Conservation (phyloP, 2,113 vertebrate genomes). For the Seriola rivoliana region DNA sequence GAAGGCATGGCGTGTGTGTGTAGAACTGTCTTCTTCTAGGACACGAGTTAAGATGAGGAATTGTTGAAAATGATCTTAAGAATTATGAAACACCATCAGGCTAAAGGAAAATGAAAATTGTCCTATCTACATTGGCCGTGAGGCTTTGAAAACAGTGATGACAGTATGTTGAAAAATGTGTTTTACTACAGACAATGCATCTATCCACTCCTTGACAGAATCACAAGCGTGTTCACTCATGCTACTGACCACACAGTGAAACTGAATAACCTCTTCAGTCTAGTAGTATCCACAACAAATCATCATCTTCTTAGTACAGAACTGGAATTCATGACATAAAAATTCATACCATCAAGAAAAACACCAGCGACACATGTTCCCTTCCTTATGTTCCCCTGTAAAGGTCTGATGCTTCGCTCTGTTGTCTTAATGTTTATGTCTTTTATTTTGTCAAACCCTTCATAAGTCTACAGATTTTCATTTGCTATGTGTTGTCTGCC, state of each 20-base stretch:
- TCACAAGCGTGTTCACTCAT: neutral
- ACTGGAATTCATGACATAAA: neutral
- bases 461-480: neutral
- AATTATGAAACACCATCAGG: no score
- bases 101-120: neutral
- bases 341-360: neutral
- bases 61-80: neutral
- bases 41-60: neutral
- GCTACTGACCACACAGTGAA: slow-evolving; percentile 1
- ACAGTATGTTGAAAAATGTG: neutral
- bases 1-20: neutral
- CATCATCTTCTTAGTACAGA: neutral
- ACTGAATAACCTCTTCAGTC: neutral
- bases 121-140: neutral
- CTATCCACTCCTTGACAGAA: neutral
- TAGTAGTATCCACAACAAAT: neutral
- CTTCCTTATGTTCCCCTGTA: neutral
- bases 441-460: neutral
- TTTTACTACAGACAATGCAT: neutral
- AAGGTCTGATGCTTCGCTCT: neutral
- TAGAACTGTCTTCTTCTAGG: neutral
- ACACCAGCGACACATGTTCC: neutral
- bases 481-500: neutral
- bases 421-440: neutral
- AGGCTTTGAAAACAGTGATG: slow-evolving; percentile 7